These are phyloP conservation scores for Potamilus streckersoni DNA, from an alignment of 1,140 invertebrate species.

Conservation along the genomic window DNA sequence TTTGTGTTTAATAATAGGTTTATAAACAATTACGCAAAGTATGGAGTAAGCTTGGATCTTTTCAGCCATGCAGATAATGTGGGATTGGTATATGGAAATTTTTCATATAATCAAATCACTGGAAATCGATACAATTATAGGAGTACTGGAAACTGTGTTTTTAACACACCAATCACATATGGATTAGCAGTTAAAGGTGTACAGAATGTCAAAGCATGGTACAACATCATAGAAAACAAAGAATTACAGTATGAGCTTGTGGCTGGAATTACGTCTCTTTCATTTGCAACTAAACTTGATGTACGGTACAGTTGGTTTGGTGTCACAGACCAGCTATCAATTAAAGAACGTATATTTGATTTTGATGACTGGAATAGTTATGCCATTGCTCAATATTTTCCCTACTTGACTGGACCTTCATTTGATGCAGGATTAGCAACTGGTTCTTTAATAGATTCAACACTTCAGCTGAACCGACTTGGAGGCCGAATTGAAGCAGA, in stretches of 20 bases:
- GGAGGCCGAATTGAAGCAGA: conserved; percentile 85
- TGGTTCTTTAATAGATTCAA: conserved; percentile 67
- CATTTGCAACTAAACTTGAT: conserved; percentile 88
- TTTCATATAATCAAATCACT: conserved; percentile 83
- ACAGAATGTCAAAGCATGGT: conserved; percentile 90
- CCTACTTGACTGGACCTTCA: conserved; percentile 76
- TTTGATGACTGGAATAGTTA: conserved; percentile 99
- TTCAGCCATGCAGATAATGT: conserved; percentile 95
- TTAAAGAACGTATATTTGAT: conserved; percentile 93
- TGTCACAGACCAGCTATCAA: conserved; percentile 73
- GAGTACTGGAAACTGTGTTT: conserved; percentile 51
- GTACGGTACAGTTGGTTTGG: conserved; percentile 98
- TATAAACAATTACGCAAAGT: conserved; percentile 81
- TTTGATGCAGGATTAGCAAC: conserved; percentile 54
- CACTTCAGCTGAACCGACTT: conserved; percentile 69
- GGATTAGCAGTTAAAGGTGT: conserved; percentile 93
- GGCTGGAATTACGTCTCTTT: conserved; percentile 79
- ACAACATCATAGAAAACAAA: conserved; percentile 91
- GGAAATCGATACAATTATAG: conserved; percentile 71
- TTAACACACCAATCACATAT: conserved; percentile 70
- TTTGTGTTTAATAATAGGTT: conserved; percentile 81
- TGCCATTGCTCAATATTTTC: conserved; percentile 89
- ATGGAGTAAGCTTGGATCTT: conserved; percentile 88
- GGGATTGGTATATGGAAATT: conserved; percentile 83
- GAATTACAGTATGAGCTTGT: conserved; percentile 90